Conservation (phyloP, 2,888 invertebrate species). For the Acleris literana region DNA sequence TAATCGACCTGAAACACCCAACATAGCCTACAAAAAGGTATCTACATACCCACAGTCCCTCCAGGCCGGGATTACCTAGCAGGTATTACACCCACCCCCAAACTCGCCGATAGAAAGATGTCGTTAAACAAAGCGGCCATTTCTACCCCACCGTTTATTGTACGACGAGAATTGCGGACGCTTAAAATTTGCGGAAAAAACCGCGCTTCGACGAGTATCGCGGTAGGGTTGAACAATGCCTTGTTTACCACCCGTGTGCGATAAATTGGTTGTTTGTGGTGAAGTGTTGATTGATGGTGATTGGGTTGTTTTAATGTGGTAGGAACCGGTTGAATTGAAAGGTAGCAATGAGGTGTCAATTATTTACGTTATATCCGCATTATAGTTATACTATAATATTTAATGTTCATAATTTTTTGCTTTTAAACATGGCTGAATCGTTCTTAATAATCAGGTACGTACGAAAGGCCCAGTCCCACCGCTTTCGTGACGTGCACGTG, state of each 20-base stretch:
- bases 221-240: constrained; percentile 61
- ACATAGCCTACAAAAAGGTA: too few relatives aligned
- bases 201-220: constrained; percentile 58
- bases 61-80: neutral
- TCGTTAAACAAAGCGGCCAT: constrained; percentile 79
- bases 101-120: constrained; percentile 68
- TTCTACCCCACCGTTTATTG: constrained; percentile 70
- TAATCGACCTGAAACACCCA: too few relatives aligned
- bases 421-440: too few relatives aligned
- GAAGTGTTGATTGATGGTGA: neutral
- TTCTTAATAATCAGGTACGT: too few relatives aligned
- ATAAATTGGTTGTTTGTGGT: constrained; percentile 5
- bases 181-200: constrained; percentile 79
- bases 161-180: constrained; percentile 71
- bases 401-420: too few relatives aligned
- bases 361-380: neutral
- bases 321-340: neutral
- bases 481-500: too few relatives aligned
- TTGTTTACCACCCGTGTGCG: constrained; percentile 19
- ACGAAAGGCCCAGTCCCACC: too few relatives aligned
- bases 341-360: neutral
- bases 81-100: constrained; percentile 56
- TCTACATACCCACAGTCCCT: neutral
- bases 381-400: too few relatives aligned
- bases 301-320: neutral